phyloP scores from a whole-genome alignment of 2,888 invertebrate species.

The Drosophila mimetica region DNA sequence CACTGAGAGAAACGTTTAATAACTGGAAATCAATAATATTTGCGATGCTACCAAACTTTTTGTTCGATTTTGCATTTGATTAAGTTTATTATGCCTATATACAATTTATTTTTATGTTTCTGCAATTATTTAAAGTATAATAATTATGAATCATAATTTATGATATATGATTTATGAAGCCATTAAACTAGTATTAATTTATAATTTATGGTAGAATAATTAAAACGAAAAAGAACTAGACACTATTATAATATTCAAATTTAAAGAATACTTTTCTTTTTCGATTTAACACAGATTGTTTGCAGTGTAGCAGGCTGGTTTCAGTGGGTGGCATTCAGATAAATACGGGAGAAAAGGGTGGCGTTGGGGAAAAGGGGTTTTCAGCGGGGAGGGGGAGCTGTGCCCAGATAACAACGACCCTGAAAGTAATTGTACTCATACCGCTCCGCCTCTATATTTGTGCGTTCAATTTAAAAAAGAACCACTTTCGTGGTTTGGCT shows the following conservation, averaged over 20 bases:
- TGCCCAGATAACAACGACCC: slow-evolving; percentile 50
- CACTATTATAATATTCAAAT: too few relatives aligned
- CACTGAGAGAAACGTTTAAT: slow-evolving; percentile 1
- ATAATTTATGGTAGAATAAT: too few relatives aligned
- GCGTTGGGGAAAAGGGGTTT: neutral
- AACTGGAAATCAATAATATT: neutral
- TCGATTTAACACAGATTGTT: neutral
- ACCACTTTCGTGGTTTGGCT: slow-evolving; percentile 21
- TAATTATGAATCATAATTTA: too few relatives aligned
- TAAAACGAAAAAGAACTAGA: too few relatives aligned
- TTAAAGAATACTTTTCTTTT: too few relatives aligned
- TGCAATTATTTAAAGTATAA: too few relatives aligned
- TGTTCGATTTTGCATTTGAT: too few relatives aligned
- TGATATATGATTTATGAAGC: too few relatives aligned
- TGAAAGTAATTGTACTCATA: slow-evolving; percentile 31
- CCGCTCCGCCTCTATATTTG: slow-evolving; percentile 21
- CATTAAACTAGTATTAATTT: too few relatives aligned
- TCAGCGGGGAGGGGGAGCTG: slow-evolving; percentile 3
- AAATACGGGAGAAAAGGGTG: slow-evolving; percentile 23
- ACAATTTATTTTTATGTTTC: too few relatives aligned
- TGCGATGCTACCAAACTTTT: too few relatives aligned
- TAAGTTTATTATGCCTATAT: too few relatives aligned
- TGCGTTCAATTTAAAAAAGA: slow-evolving; percentile 44
- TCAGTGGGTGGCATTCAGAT: slow-evolving; percentile 16
- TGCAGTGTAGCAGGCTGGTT: slow-evolving; percentile 17